Evolutionary conservation across 2,113 vertebrate species (phyloP).

Genomic region (Acanthochromis polyacanthus): DNA sequence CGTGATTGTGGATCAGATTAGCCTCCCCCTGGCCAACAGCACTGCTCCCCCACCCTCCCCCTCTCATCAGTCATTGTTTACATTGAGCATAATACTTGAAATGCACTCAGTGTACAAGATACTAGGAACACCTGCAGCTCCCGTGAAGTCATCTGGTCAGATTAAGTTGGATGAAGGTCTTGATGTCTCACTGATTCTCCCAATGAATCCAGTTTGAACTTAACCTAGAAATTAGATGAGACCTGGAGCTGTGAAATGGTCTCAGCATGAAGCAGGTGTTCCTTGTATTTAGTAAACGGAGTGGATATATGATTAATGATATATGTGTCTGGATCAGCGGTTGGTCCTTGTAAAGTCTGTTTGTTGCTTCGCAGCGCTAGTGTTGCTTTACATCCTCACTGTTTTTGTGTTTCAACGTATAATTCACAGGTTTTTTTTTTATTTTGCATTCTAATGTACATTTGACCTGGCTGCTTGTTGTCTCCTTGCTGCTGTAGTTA

Average conservation of each 20-base stretch:
- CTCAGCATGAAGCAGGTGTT: conserved; percentile 43
- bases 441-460: conserved; percentile 35
- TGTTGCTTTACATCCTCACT: conserved; percentile 38
- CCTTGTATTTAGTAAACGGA: conserved; percentile 56
- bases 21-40: conserved; percentile 29
- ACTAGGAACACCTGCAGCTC: conserved; percentile 61
- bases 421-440: conserved; percentile 26
- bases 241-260: background rate
- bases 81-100: conserved; percentile 78
- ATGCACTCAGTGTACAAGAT: conserved; percentile 60
- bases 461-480: conserved; percentile 45
- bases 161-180: conserved; percentile 45
- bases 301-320: conserved; percentile 48
- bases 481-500: conserved; percentile 75
- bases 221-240: conserved; percentile 35
- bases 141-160: conserved; percentile 36
- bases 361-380: conserved; percentile 25
- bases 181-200: conserved; percentile 54
- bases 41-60: background rate
- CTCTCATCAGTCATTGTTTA: conserved; percentile 80
- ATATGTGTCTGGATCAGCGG: conserved; percentile 40
- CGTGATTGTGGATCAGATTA: conserved; percentile 65
- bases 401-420: conserved; percentile 26
- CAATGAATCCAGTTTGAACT: conserved; percentile 46
- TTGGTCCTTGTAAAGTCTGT: conserved; percentile 49